Base-by-base conservation (phyloP, 2,113 vertebrate species). In the Paedocypris sp. region DNA sequence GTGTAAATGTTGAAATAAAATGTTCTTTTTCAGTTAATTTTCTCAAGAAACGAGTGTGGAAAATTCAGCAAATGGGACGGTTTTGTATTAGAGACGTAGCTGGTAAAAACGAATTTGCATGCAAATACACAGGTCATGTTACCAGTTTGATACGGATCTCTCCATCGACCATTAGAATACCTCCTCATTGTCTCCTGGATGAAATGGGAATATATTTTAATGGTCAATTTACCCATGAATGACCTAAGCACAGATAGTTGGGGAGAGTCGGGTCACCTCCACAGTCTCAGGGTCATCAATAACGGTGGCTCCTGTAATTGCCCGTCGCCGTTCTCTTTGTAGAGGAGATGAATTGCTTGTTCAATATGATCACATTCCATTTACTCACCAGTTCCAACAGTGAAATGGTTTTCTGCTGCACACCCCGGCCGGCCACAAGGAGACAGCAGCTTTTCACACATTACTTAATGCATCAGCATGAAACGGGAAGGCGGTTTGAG, bases 281-380 rank as follows among this genome's bases (percentile, higher is more conserved):
- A 45, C 4, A 28, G 26, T 53, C 4, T 18, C 15, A 20, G 23
- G 49, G 36, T 66, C 58, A 57, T 70, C 63, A 39, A 46, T 62
- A 38, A 57, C 32, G 20, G 33, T 53, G 64, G 48, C 54, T 12
- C n/a, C 10, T 19, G 13, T 41, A 60, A 56, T 5, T 16, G 57
- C 18, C 75, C 29, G 48, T 12, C 1, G 15, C 16, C 15, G 15
- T 19, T 13, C 49, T 53, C 58, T 48, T 48, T 39, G 22, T 19
- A 39, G 28, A 54, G 23, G 18, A 7, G 29, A 53, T 70, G 38
- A 76, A 52, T 54, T 66, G 46, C 28, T 48, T 29, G 66, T 57
- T 75, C 35, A 4, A 77, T 80, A 71, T 47, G 11, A 67, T 75
- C 60, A 71, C 65, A 72, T 73, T 52, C 48, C 64, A 70, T 62